Percentiles rank a stretch among this genome's conserved stretches.
Evolutionary conservation across 2,113 vertebrate genomes (phyloP).

Genomic region (Psittacara wagleri): DNA sequence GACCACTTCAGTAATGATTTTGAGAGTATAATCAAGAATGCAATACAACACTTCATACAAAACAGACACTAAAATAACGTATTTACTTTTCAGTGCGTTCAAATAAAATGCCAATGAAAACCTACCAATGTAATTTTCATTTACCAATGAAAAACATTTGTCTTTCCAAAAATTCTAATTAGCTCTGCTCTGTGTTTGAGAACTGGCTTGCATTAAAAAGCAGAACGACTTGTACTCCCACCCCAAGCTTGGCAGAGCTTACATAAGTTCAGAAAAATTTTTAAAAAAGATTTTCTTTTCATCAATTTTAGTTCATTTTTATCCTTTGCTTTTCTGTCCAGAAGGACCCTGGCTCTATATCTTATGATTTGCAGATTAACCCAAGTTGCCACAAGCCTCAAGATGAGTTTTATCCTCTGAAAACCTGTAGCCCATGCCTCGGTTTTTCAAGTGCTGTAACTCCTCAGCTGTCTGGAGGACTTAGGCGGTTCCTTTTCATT

Average conservation of each 20-base stretch:
- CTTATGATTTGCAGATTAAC: background rate
- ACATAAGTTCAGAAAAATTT: background rate
- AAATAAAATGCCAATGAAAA: background rate
- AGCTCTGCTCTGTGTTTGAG: background rate
- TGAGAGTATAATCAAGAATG: background rate
- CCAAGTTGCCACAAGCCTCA: constrained; percentile 13
- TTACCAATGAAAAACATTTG: background rate
- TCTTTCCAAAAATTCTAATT: background rate
- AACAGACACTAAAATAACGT: background rate
- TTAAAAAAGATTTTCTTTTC: background rate
- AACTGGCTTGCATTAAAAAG: background rate
- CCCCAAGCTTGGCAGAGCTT: background rate
- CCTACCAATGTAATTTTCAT: background rate
- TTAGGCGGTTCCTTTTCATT: background rate
- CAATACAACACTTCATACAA: background rate
- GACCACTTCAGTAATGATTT: background rate
- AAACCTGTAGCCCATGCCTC: background rate
- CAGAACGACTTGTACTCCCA: background rate
- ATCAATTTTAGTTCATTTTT: background rate
- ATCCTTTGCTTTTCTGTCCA: background rate
- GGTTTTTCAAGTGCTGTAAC: background rate
- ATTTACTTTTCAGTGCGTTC: background rate
- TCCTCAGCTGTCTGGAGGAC: background rate
- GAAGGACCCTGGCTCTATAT: background rate
- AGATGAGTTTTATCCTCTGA: constrained; percentile 36